Evolutionary conservation across 2,888 invertebrate species (phyloP), one percentile per base, ranked within the genome.

Genomic region (Coenonympha arcania): DNA sequence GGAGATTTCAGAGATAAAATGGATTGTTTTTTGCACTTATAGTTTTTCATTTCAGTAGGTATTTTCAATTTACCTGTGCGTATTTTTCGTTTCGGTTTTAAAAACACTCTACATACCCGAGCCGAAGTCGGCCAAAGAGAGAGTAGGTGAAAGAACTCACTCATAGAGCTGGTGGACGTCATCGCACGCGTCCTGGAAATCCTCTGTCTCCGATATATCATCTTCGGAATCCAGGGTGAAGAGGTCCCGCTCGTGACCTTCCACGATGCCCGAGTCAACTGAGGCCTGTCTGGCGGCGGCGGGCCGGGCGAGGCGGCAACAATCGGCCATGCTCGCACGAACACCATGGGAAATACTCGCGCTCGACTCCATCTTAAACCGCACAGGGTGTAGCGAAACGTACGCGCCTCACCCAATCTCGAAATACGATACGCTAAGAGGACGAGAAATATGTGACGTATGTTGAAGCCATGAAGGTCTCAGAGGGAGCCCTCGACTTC

Each of bases 61-160:
- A n/a, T n/a, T n/a, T n/a, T n/a, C n/a, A n/a, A n/a, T n/a, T n/a
- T n/a, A n/a, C n/a, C n/a, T n/a, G n/a, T n/a, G n/a, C n/a, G n/a
- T n/a, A n/a, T n/a, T n/a, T n/a, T n/a, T n/a, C n/a, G n/a, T n/a
- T n/a, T n/a, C n/a, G n/a, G n/a, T n/a, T n/a, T n/a, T n/a, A n/a
- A n/a, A n/a, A n/a, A n/a, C n/a, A n/a, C n/a, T n/a, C n/a, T n/a
- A n/a, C n/a, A n/a, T n/a, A n/a, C n/a, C n/a, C n/a, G n/a, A n/a
- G n/a, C n/a, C n/a, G n/a, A 31, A 6, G 31, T 13, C 6, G 15
- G 13, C 15, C 1, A 6, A 13, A 15, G 0, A 31, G 15, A 96
- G 94, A 84, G 98, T 99, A 92, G 58, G 94, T 90, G n/a, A n/a
- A n/a, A n/a, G n/a, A 31, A 64, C 73, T 73, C 62, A 73, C 73